Percentiles rank a stretch among this genome's conserved stretches.
Conservation (phyloP, 2,888 invertebrate genomes). For the Anagyrus pseudococci region DNA sequence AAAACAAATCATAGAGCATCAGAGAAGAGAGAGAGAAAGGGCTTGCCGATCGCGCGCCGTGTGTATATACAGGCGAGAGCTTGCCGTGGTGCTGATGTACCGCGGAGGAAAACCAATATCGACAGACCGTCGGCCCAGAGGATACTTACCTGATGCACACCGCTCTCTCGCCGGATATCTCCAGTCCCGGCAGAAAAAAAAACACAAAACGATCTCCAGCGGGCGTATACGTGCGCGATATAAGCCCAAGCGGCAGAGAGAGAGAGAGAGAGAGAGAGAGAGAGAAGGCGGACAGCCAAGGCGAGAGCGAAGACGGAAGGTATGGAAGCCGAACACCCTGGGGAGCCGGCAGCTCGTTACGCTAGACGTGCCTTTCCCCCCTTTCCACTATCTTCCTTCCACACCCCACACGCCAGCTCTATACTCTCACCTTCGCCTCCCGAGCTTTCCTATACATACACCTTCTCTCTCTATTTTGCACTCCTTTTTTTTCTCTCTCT, state of each 20-base stretch:
- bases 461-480: constrained; percentile 35
- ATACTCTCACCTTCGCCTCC: constrained; percentile 28
- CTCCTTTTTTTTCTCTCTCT: constrained; percentile 25
- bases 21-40: no score
- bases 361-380: constrained; percentile 55
- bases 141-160: constrained; percentile 34
- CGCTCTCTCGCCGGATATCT: constrained; percentile 41
- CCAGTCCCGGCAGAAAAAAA: no score
- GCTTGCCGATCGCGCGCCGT: no score
- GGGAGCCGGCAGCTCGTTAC: constrained; percentile 61
- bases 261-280: no score
- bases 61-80: constrained; percentile 15
- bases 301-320: background rate
- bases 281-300: no score
- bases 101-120: constrained; percentile 42
- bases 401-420: constrained; percentile 29
- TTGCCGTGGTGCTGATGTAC: no score
- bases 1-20: constrained; percentile 46
- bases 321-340: constrained; percentile 55
- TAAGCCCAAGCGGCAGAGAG: constrained; percentile 37
- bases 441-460: constrained; percentile 31
- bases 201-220: constrained; percentile 49
- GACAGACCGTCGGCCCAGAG: constrained; percentile 28
- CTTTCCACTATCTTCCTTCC: constrained; percentile 42
- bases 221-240: constrained; percentile 41